Evolutionary conservation across 2,797 vertebrate genomes (phyloP).

Genomic region (Erpetoichthys calabaricus): DNA sequence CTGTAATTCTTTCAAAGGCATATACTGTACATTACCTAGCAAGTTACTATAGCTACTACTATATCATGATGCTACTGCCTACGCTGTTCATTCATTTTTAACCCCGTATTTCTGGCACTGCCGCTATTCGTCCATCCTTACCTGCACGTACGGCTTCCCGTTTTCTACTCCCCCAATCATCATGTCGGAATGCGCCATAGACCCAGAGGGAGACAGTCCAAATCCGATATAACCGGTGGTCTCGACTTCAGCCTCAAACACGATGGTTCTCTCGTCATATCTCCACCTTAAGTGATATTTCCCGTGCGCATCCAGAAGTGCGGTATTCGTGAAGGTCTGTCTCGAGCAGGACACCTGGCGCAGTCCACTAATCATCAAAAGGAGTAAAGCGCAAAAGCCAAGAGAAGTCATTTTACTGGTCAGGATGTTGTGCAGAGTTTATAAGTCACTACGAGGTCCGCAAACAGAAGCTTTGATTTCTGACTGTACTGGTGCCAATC

Average conservation of each 20-base stretch:
- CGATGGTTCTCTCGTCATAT: conserved; percentile 35
- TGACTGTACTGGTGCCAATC: no score
- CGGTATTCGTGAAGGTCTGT: conserved; percentile 37
- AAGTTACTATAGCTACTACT: no score
- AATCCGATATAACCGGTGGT: conserved; percentile 67
- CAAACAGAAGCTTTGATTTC: no score
- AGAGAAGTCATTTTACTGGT: no score
- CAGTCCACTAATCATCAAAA: conserved; percentile 19
- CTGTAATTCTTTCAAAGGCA: no score
- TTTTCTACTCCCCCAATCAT: conserved; percentile 60
- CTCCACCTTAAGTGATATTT: conserved; percentile 53
- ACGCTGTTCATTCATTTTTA: no score
- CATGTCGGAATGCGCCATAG: conserved; percentile 64
- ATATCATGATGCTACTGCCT: no score
- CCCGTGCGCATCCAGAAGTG: conserved; percentile 49
- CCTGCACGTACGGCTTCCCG: conserved; percentile 67
- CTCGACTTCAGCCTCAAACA: conserved; percentile 59
- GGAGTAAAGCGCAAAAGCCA: conserved; percentile 13
- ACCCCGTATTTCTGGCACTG: no score
- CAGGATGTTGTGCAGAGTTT: no score
- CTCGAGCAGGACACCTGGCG: conserved; percentile 11
- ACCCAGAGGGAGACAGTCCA: conserved; percentile 61
- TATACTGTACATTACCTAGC: no score
- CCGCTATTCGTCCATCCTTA: conserved; percentile 23
- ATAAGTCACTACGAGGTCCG: no score